Conservation (phyloP, 1,140 invertebrate species). For the Kradibia gibbosae region DNA sequence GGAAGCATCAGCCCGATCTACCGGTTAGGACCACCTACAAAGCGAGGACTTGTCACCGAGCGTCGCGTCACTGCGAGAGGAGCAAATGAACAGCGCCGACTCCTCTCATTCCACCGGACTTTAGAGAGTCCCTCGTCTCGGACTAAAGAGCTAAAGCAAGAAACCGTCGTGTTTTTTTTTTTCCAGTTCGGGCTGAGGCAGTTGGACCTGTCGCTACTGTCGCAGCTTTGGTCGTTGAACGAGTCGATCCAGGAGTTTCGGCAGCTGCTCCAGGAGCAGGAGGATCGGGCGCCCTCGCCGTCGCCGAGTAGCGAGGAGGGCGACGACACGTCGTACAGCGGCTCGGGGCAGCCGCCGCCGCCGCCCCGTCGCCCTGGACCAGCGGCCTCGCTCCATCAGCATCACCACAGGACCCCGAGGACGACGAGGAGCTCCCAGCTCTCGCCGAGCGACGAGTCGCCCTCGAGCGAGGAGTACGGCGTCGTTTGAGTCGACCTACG, state of each 20-base stretch:
- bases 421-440: conserved; percentile 56
- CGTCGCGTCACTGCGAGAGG: no score
- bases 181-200: conserved; percentile 86
- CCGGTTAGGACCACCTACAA: no score
- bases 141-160: not conserved
- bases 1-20: no score
- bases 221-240: conserved; percentile 89
- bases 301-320: conserved; percentile 78
- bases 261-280: conserved; percentile 80
- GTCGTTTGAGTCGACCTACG: conserved; percentile 60
- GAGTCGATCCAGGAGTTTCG: conserved; percentile 91
- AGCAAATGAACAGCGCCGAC: no score
- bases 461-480: conserved; percentile 71
- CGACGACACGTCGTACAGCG: conserved; percentile 72
- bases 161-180: not conserved
- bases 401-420: conserved; percentile 64
- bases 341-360: conserved; percentile 57
- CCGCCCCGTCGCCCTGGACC: conserved; percentile 63
- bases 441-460: conserved; percentile 67
- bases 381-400: conserved; percentile 61
- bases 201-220: conserved; percentile 86
- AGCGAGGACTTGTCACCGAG: no score
- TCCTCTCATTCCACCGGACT: no score
- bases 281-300: conserved; percentile 76
- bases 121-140: no score